Conservation (phyloP, 1,140 invertebrate species). For the Tigriopus japonicus region DNA sequence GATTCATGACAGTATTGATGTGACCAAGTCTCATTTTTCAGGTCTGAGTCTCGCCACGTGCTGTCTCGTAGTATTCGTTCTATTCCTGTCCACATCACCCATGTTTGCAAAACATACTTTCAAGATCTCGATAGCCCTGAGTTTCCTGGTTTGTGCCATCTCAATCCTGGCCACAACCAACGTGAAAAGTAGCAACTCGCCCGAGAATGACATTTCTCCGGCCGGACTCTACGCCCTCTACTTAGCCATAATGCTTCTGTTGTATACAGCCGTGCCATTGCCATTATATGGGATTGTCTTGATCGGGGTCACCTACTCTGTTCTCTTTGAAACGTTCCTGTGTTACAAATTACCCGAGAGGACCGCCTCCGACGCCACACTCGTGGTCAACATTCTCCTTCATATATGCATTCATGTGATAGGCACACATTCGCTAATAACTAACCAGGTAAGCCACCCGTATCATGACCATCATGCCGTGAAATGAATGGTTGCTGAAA, state of each 20-base stretch:
- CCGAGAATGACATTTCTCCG: conserved; percentile 27
- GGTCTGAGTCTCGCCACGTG: conserved; percentile 14
- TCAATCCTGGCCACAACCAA: conserved; percentile 10
- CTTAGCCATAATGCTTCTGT: conserved; percentile 63
- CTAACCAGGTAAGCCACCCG: conserved; percentile 41
- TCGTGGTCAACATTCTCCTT: conserved; percentile 47
- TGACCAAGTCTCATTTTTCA: conserved; percentile 15
- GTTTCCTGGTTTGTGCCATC: conserved; percentile 7
- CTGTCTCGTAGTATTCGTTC: conserved; percentile 8
- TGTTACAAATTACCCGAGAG: conserved; percentile 16
- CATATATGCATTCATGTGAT: conserved; percentile 79
- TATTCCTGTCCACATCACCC: not conserved
- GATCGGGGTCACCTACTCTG: conserved; percentile 55
- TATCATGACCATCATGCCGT: no score
- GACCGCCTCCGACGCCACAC: conserved; percentile 24
- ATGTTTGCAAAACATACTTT: not conserved
- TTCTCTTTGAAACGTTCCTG: conserved; percentile 45
- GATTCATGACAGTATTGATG: no score
- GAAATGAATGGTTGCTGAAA: no score
- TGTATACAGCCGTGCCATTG: conserved; percentile 82
- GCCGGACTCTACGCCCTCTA: conserved; percentile 62
- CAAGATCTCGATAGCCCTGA: conserved; percentile 14
- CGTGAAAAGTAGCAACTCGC: not conserved
- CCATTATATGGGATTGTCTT: conserved; percentile 61
- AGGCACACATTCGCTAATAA: conserved; percentile 75